These are phyloP conservation scores for Rostratula benghalensis DNA, from an alignment of 2,113 vertebrate genomes.

Conservation along the genomic window DNA sequence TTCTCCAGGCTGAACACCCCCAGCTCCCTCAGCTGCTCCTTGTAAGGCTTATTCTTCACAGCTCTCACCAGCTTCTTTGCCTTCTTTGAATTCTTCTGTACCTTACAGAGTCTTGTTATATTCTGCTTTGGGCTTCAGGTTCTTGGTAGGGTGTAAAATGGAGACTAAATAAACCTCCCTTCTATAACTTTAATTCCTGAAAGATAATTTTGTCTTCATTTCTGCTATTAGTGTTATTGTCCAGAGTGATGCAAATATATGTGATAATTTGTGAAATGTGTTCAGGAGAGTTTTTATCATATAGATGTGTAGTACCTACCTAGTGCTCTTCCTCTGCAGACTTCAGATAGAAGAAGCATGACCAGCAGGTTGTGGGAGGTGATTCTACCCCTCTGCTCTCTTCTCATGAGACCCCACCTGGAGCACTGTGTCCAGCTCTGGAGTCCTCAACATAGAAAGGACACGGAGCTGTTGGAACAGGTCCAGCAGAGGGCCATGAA, in stretches of 20 bases:
- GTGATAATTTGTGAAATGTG: rapidly evolving
- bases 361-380: too few species aligned
- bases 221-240: not conserved
- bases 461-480: too few species aligned
- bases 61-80: too few species aligned
- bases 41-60: too few species aligned
- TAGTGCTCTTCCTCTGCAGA: not conserved
- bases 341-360: not conserved
- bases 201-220: not conserved
- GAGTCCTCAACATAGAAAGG: too few species aligned
- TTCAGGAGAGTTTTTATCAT: not conserved
- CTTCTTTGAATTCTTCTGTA: not conserved
- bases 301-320: too few species aligned
- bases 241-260: not conserved
- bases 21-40: too few species aligned
- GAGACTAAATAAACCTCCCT: not conserved
- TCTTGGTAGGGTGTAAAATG: not conserved
- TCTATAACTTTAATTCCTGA: not conserved
- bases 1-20: too few species aligned
- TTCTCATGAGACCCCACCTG: too few species aligned
- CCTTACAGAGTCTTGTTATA: not conserved
- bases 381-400: too few species aligned
- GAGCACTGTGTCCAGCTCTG: too few species aligned
- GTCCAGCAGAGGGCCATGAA: too few species aligned
- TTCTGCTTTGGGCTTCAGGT: not conserved